Base-by-base conservation (phyloP, 2,888 invertebrate species). In the Abscondita cerata region DNA sequence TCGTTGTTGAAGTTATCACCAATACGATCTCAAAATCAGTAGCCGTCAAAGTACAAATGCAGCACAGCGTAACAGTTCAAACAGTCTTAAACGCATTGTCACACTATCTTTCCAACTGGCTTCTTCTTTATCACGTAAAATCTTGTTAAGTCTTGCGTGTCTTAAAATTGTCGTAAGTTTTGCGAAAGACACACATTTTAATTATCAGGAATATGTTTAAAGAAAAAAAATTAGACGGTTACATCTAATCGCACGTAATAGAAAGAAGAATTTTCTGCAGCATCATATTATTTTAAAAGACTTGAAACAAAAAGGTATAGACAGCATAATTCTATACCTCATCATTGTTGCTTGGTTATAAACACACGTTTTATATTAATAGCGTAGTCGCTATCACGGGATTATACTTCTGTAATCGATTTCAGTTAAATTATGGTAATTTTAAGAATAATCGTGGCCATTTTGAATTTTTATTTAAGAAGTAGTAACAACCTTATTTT, bases 391-490 rank as follows among this genome's bases (percentile, higher is more conserved):
- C 75, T 75, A 75, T 76, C 76, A 75, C 74, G 75, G 75, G 67
- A 25, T 75, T 71, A 73, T 73, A 72, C 70, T 76, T 69, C 74
- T 75, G 74, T 76, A 78, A 79, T 79, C 78, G 78, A 79, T 78
- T 79, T 78, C 70, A 67, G 72, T 73, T 66, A 78, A 78, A 79
- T 79, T 79, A 79, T 78, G 78, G 78, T 79, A 78, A 79, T 79
- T 77, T 78, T 63, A 69, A 73, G 72, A 73, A 76, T 76, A 76
- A 78, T 78, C 76, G 76, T 76, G 73, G 71, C 74, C 70, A 73
- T 74, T 76, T 74, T 72, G 68, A 73, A 74, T 74, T 73, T 74
- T 71, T 70, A 65, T 60, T 34, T 56, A 19, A 41, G 58, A 58
- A 61, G 61, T 67, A 62, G 62, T 59, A 47, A 53, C 48, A 55